Evolutionary conservation across 2,113 vertebrate genomes (phyloP), one percentile per base, ranked within the genome.

Genomic region (Percopsis transmontana): DNA sequence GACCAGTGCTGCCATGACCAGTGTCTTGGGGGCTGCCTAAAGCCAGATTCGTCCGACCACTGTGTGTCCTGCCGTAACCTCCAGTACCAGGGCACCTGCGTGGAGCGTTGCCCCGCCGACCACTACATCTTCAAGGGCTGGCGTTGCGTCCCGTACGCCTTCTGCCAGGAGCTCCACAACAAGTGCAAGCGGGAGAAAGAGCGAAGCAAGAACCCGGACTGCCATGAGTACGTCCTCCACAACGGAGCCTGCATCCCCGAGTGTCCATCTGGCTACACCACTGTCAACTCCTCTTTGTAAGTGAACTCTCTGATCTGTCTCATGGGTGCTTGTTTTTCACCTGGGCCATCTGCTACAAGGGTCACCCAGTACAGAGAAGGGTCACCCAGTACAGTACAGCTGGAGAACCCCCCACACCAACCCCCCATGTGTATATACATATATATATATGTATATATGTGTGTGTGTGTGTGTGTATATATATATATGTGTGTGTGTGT

Each of bases 191-290:
- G 58, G 10, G 85, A 88, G 61, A 89, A 87, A 62, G 84, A 84
- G 68, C 93, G 78, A 0, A 73, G 47, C 74, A 89, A 90, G 16
- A 88, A 76, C 69, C 5, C 76, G 0, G 88, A 89, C 77, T 98
- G 96, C 70, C 90, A 92, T 2, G 91, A 92, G 64, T 95, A 95
- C 14, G 97, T 96, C 68, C 94, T 99, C 80, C 95, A 98, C 91
- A 87, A 96, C 1, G 88, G 91, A 0, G 95, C 93, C 67, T 99
- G 97, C 3, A 82, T 97, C 44, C 90, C 92, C 0, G 96, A 97
- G 52, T 99, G 97, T 63, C 97, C 97, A 0, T 98, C 97, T 0
- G 97, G 97, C 0, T 99, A 95, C 91, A 92, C 91, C 12, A 96
- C 91, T 20, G 88, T 95, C 90, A 98, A 96, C 72, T 93, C 95